Evolutionary conservation across 2,888 invertebrate genomes (phyloP).

Genomic region (Chymomyza fuscimana): DNA sequence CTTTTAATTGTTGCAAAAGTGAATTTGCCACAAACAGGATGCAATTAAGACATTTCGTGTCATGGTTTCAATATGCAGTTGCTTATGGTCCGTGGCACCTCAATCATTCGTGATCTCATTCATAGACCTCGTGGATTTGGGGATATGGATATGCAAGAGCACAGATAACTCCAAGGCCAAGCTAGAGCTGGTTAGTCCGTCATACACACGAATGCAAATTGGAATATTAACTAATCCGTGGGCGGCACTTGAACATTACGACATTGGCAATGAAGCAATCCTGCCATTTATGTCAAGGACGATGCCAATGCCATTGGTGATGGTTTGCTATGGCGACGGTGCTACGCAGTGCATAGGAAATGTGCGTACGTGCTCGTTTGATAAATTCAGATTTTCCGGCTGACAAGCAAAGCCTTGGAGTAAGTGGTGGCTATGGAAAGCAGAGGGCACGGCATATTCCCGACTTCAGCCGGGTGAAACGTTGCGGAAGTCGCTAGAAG

Average conservation of each 20-base stretch:
- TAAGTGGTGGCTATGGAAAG: neutral
- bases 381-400: conserved; percentile 70
- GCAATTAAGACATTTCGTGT: conserved; percentile 66
- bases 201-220: conserved; percentile 48
- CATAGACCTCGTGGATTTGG: no score
- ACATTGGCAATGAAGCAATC: conserved; percentile 49
- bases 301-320: conserved; percentile 23
- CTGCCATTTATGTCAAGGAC: conserved; percentile 47
- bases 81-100: no score
- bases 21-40: conserved; percentile 68
- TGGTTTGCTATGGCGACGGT: neutral
- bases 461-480: conserved; percentile 29
- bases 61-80: conserved; percentile 18
- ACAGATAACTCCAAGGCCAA: conserved; percentile 37
- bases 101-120: fast-evolving
- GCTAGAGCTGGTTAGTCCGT: neutral
- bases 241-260: conserved; percentile 50
- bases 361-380: conserved; percentile 71
- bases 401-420: conserved; percentile 50
- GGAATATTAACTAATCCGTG: conserved; percentile 66
- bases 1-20: conserved; percentile 67
- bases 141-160: conserved; percentile 33
- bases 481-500: conserved; percentile 58
- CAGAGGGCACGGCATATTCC: conserved; percentile 10
- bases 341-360: conserved; percentile 44